Conservation (phyloP, 2,797 vertebrate species). For the Acridotheres tristis region DNA sequence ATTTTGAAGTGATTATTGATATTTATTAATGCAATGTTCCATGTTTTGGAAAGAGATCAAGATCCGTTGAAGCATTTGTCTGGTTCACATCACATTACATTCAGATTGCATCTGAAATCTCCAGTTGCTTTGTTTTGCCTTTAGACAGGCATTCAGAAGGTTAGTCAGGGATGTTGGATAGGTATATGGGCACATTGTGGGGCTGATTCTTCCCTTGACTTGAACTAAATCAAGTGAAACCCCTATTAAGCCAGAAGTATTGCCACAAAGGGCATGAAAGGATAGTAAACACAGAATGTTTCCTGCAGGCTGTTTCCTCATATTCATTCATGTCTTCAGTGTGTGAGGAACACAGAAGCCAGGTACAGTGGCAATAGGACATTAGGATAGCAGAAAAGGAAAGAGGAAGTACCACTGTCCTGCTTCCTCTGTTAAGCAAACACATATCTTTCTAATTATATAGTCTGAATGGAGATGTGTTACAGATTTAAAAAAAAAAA, state of each 20-base stretch:
- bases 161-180: not conserved
- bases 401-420: not conserved
- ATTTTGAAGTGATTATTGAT: not conserved
- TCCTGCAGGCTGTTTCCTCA: not conserved
- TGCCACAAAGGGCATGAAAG: not conserved
- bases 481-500: not conserved
- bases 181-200: accelerated
- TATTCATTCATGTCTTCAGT: not conserved
- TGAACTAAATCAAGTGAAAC: not conserved
- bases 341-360: not conserved
- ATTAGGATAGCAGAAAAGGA: not conserved
- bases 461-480: not conserved
- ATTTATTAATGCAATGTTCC: not conserved
- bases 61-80: not conserved
- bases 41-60: not conserved
- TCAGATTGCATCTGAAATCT: not conserved
- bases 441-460: not conserved
- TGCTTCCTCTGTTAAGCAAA: not conserved
- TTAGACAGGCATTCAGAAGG: not conserved
- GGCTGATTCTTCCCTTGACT: not conserved
- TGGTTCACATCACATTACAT: not conserved
- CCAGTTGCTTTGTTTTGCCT: not conserved
- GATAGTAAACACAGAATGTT: not conserved
- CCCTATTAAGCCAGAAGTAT: not conserved
- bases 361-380: not conserved